phyloP scores from a whole-genome alignment of 2,888 invertebrate genomes.

The Masnerella sp. region DNA sequence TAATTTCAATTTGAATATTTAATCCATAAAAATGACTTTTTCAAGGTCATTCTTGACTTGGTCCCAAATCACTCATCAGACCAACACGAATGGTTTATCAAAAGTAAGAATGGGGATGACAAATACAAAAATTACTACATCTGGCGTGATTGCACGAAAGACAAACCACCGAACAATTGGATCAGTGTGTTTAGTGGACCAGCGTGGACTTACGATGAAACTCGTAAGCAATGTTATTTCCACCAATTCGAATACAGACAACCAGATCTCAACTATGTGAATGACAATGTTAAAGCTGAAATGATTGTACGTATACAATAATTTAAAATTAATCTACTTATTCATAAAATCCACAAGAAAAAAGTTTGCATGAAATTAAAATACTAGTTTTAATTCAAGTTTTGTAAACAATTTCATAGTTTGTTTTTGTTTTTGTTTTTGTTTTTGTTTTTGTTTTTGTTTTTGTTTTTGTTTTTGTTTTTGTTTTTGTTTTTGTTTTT shows the following conservation, averaged over 20 bases:
- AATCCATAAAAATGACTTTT: slow-evolving; percentile 78
- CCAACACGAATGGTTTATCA: slow-evolving; percentile 80
- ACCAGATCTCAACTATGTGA: slow-evolving; percentile 80
- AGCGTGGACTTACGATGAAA: slow-evolving; percentile 79
- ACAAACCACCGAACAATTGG: slow-evolving; percentile 76
- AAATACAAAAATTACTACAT: slow-evolving; percentile 79
- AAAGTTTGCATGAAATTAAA: no score
- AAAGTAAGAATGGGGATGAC: slow-evolving; percentile 69
- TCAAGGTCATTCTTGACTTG: slow-evolving; percentile 82
- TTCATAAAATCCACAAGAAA: no score
- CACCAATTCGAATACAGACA: slow-evolving; percentile 79
- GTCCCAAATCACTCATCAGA: slow-evolving; percentile 81
- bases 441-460: no score
- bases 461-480: no score
- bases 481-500: no score
- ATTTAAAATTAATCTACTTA: no score
- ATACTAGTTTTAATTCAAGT: no score
- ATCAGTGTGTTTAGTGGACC: slow-evolving; percentile 79
- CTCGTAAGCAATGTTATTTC: slow-evolving; percentile 78
- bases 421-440: no score
- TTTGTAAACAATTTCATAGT: no score
- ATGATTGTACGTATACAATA: slow-evolving; percentile 74
- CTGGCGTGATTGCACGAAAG: slow-evolving; percentile 73
- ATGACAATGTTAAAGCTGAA: slow-evolving; percentile 71
- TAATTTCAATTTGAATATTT: background rate